Conservation (phyloP, 2,888 invertebrate species). For the Tipula confusa region DNA sequence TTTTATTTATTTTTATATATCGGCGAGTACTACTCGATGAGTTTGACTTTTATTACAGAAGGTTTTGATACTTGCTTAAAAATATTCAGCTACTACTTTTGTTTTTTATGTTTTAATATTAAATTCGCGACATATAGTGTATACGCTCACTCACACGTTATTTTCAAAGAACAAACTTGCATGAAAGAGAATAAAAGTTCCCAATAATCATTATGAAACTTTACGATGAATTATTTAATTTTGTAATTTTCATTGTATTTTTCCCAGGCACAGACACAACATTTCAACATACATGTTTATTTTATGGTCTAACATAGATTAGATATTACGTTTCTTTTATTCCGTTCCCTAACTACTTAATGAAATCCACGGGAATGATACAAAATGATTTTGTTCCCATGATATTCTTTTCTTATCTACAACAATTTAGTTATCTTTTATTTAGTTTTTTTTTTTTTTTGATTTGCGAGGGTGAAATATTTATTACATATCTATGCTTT, state of each 20-base stretch:
- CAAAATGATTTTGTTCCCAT: not conserved
- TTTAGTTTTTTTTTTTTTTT: not conserved
- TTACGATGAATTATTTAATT: not conserved
- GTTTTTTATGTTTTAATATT: too few relatives aligned
- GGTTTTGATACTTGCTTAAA: too few relatives aligned
- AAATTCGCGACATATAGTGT: too few relatives aligned
- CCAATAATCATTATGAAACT: too few relatives aligned
- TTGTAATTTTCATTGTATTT: not conserved
- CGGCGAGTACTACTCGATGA: too few relatives aligned
- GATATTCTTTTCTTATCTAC: not conserved
- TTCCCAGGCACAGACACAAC: not conserved
- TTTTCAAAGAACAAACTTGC: too few relatives aligned
- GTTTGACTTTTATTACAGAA: too few relatives aligned
- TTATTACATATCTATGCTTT: not conserved
- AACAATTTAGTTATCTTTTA: too few relatives aligned
- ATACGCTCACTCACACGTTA: too few relatives aligned
- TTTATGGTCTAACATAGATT: not conserved
- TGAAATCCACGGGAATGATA: not conserved
- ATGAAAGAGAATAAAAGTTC: too few relatives aligned
- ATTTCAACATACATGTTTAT: not conserved
- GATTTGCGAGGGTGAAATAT: slow-evolving; percentile 15
- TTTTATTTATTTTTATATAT: too few relatives aligned
- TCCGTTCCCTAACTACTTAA: not conserved
- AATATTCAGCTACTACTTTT: too few relatives aligned
- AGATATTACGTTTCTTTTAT: not conserved